Evolutionary conservation across 2,888 invertebrate genomes (phyloP).

Genomic region (Xestia ashworthii): DNA sequence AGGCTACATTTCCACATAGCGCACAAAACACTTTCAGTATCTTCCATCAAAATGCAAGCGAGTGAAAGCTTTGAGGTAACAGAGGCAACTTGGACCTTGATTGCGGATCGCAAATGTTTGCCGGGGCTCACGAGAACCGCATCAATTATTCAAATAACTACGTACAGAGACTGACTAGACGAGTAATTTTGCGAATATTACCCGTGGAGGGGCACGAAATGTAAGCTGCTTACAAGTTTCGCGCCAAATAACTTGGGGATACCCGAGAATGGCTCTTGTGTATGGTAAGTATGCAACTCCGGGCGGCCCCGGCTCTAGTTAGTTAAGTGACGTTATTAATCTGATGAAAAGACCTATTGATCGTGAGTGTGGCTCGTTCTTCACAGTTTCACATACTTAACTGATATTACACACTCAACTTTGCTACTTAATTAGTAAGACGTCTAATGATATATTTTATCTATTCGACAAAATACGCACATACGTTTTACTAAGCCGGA

Average conservation of each 20-base stretch:
- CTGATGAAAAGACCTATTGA: conserved; percentile 80
- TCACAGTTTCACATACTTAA: conserved; percentile 39
- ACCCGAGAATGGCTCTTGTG: conserved; percentile 75
- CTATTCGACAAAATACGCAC: conserved; percentile 32
- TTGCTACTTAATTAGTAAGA: conserved; percentile 24
- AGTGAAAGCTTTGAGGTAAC: conserved; percentile 74
- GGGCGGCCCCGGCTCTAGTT: conserved; percentile 67
- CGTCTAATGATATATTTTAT: conserved; percentile 25
- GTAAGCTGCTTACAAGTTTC: conserved; percentile 88
- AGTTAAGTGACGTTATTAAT: conserved; percentile 81
- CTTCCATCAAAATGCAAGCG: conserved; percentile 70
- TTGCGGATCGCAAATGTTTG: conserved; percentile 88
- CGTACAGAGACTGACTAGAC: conserved; percentile 80
- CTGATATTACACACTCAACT: conserved; percentile 34
- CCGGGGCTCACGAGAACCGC: conserved; percentile 82
- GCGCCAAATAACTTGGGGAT: conserved; percentile 82
- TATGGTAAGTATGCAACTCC: conserved; percentile 77
- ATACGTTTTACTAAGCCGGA: conserved; percentile 56
- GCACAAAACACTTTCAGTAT: conserved; percentile 68
- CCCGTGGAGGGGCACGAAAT: conserved; percentile 77
- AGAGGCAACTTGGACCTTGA: conserved; percentile 84
- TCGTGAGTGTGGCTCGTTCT: conserved; percentile 67
- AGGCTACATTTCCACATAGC: conserved; percentile 59
- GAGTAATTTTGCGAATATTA: conserved; percentile 87
- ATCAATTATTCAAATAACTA: conserved; percentile 89